Base-by-base conservation (phyloP, 2,113 vertebrate species). In the Hydrochoerus hydrochaeris region DNA sequence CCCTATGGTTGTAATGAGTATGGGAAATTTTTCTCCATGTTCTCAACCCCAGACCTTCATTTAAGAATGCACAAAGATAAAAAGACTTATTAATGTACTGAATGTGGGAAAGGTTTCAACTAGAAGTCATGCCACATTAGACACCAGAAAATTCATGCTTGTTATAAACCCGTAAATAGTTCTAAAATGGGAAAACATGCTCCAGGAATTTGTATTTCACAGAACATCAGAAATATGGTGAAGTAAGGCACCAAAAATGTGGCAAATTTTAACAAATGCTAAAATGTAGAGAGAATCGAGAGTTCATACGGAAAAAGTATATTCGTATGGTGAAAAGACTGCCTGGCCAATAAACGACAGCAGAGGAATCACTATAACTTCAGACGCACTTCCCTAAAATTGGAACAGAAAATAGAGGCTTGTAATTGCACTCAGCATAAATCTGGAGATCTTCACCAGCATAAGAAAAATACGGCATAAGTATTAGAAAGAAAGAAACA, bases 61-160 rank as follows among this genome's bases (percentile, higher is more conserved):
- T 96, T 98, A 90, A 97, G 97, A 95, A 98, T 97, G 57, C 97
- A 98, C 24, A 98, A 95, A 94, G 96, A 96, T 90, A 97, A 98
- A 67, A 98, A 98, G 73, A 95, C 95, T 90, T 97, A 97, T 49
- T 95, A 98, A 1, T 97, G 96, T 38, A 97, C 90, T 93, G 96
- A 97, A 58, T 97, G 97, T 94, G 97, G 97, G 32, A 97, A 98
- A 90, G 96, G 94, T 77, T 98, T 98, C 69, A 97, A 96, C 78
- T 91, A 97, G 77, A 97, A 97, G 78, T 97, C 97, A 69, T 92
- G 95, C 41, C 96, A 97, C 52, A 97, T 96, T 88, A 82, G 96
- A 95, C 96, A 97, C 62, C 96, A 98, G 96, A 98, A 97, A 91
- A 97, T 97, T 87, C 97, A 97, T 75, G 97, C 95, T 67, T 95